These are phyloP conservation scores for Acarapis woodi DNA, from an alignment of 1,140 invertebrate genomes.

Conservation along the genomic window DNA sequence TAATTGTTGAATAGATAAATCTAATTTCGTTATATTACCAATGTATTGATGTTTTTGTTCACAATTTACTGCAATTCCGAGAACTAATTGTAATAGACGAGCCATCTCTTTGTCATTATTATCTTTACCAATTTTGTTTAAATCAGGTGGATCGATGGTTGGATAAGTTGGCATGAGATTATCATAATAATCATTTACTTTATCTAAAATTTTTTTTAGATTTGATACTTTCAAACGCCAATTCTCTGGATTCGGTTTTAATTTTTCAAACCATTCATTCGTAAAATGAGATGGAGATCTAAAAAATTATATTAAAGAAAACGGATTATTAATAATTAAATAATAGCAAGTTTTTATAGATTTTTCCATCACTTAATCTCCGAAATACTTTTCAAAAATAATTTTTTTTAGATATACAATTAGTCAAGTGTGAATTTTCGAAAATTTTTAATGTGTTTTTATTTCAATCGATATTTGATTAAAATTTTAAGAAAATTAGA, in stretches of 20 bases:
- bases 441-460: too few species aligned
- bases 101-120: slow-evolving; percentile 29
- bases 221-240: slow-evolving; percentile 57
- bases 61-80: slow-evolving; percentile 85
- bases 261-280: slow-evolving; percentile 43
- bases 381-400: too few species aligned
- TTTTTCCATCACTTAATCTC: too few species aligned
- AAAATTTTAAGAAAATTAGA: too few species aligned
- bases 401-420: too few species aligned
- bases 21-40: slow-evolving; percentile 63
- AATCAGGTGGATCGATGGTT: slow-evolving; percentile 44
- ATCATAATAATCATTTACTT: slow-evolving; percentile 57
- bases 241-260: slow-evolving; percentile 44
- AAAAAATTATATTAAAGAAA: too few species aligned
- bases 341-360: too few species aligned
- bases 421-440: too few species aligned
- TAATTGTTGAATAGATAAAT: slow-evolving; percentile 55
- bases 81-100: slow-evolving; percentile 52
- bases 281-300: slow-evolving; percentile 28
- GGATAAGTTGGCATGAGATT: too few species aligned
- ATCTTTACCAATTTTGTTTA: slow-evolving; percentile 39
- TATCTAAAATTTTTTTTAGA: slow-evolving; percentile 64
- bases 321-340: too few species aligned
- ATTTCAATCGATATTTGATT: too few species aligned
- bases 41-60: slow-evolving; percentile 68